Conservation (phyloP, 2,888 invertebrate species). For the Chrysina gloriosa region DNA sequence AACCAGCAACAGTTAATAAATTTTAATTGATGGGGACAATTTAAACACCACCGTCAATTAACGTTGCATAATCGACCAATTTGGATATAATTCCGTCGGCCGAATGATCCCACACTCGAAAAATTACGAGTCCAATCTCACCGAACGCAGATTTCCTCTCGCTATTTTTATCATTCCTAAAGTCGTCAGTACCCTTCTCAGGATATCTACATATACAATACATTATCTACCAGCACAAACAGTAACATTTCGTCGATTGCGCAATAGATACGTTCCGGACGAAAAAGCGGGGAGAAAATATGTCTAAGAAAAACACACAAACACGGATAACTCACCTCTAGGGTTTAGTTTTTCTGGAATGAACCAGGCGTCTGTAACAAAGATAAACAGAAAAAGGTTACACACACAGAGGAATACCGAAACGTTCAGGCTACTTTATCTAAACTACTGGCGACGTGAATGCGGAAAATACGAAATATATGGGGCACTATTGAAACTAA, state of each 20-base stretch:
- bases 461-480: conserved; percentile 13
- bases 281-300: neutral
- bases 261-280: neutral
- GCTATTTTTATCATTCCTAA: neutral
- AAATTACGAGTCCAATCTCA: too few relatives aligned
- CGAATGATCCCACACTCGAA: too few relatives aligned
- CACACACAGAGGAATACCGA: conserved; percentile 19
- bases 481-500: conserved; percentile 12
- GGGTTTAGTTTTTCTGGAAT: conserved; percentile 92
- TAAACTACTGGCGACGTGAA: conserved; percentile 6
- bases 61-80: neutral
- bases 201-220: too few relatives aligned
- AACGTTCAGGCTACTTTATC: neutral
- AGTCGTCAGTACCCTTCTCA: too few relatives aligned
- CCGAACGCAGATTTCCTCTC: neutral
- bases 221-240: neutral
- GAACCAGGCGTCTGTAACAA: conserved; percentile 93
- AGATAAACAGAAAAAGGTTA: conserved; percentile 56
- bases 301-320: conserved; percentile 10
- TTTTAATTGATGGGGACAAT: neutral
- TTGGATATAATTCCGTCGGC: neutral
- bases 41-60: neutral
- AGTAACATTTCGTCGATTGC: neutral
- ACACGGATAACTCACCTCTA: conserved; percentile 78
- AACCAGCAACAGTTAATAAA: neutral